Evolutionary conservation across 2,888 invertebrate species (phyloP).

Genomic region (Drosophila diplacantha): DNA sequence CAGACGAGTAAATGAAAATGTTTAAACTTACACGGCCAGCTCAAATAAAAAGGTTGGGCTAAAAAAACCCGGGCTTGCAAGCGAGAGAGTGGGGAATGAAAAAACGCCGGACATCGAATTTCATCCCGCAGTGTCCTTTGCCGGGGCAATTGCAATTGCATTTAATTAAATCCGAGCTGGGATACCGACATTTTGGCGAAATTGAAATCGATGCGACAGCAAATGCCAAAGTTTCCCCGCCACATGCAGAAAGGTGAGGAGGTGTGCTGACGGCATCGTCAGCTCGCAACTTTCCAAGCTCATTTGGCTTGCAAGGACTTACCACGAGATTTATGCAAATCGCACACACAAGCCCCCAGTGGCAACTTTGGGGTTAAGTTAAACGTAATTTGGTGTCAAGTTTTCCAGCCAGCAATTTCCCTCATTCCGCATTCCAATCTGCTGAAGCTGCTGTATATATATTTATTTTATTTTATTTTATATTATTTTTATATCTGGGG

Average conservation of each 20-base stretch:
- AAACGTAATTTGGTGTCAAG: conserved; percentile 17
- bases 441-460: background rate
- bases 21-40: conserved; percentile 34
- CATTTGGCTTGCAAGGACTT: conserved; percentile 22
- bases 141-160: conserved; percentile 22
- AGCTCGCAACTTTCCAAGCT: conserved; percentile 28
- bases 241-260: conserved; percentile 1
- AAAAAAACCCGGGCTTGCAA: background rate
- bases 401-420: conserved; percentile 6
- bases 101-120: conserved; percentile 35
- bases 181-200: conserved; percentile 14
- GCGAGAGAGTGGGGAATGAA: conserved; percentile 15
- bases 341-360: conserved; percentile 31
- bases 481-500: background rate
- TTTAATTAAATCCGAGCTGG: conserved; percentile 36
- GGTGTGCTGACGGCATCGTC: conserved; percentile 32
- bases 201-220: conserved; percentile 28
- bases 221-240: conserved; percentile 15
- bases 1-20: conserved; percentile 46
- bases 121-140: conserved; percentile 12
- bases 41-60: conserved; percentile 14
- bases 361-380: conserved; percentile 18
- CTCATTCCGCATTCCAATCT: background rate
- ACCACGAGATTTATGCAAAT: conserved; percentile 40
- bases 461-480: conserved; percentile 1